A percentile compares a stretch with the other conserved stretches of the same genome.
Evolutionary conservation across 2,888 invertebrate species (phyloP).

Genomic region (Tanytarsus gracilentus): DNA sequence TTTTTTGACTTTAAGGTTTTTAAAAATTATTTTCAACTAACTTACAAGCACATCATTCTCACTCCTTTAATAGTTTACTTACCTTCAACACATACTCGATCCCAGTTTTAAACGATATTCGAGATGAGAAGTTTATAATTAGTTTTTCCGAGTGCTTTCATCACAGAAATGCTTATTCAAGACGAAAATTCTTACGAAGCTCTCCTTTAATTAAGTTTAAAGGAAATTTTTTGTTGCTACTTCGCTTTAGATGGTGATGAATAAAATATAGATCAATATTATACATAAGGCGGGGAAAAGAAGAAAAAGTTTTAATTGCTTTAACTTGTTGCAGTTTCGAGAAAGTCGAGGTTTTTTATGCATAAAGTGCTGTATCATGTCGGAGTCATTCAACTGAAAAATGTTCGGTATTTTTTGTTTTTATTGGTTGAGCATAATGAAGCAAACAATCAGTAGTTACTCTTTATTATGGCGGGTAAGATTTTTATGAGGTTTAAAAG

Average conservation of each 20-base stretch:
- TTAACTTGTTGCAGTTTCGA: slow-evolving; percentile 23
- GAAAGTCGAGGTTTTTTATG: neutral
- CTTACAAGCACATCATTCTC: no score
- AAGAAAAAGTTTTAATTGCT: slow-evolving; percentile 27
- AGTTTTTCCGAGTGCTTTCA: neutral
- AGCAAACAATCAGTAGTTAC: no score
- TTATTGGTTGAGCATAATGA: neutral
- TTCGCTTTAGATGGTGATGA: neutral
- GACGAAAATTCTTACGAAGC: neutral
- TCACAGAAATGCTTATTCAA: neutral
- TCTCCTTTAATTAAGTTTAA: neutral
- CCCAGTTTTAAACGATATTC: slow-evolving; percentile 1
- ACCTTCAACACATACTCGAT: no score
- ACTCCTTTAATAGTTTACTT: no score
- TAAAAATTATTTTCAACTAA: no score
- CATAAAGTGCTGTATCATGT: slow-evolving; percentile 10
- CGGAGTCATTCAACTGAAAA: neutral
- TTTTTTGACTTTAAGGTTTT: no score
- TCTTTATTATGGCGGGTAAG: no score
- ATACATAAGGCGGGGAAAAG: neutral
- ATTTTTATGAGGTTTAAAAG: no score
- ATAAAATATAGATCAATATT: slow-evolving; percentile 15
- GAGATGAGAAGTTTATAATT: slow-evolving; percentile 5
- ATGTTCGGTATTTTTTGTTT: neutral
- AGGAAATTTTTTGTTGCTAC: no score